Evolutionary conservation across 1,140 invertebrate species (phyloP).

Genomic region (Saccostrea echinata): DNA sequence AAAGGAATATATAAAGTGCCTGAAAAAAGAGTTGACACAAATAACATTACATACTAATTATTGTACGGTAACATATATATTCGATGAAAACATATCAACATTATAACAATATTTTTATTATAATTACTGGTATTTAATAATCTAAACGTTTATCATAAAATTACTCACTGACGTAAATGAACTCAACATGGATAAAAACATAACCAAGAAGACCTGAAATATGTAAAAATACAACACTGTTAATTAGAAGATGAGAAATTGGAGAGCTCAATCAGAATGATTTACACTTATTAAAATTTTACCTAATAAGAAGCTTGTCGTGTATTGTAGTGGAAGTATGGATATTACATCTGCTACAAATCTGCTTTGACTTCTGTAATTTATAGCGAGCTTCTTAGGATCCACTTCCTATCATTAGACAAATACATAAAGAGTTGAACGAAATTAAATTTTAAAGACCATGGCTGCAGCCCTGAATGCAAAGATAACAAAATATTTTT

Average conservation of each 20-base stretch:
- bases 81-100: too few relatives aligned
- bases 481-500: too few relatives aligned
- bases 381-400: background rate
- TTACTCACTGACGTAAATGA: background rate
- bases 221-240: background rate
- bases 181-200: background rate
- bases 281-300: background rate
- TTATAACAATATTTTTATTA: too few relatives aligned
- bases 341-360: constrained; percentile 1
- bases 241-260: background rate
- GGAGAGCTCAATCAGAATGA: background rate
- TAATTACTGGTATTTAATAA: background rate
- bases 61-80: background rate
- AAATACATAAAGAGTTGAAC: too few relatives aligned
- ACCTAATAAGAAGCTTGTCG: background rate
- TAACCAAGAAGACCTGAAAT: background rate
- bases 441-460: too few relatives aligned
- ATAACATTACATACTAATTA: background rate
- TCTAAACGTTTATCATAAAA: background rate
- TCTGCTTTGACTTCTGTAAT: constrained; percentile 34
- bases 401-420: background rate
- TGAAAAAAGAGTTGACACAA: background rate
- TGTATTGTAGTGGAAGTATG: background rate
- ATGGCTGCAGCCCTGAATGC: too few relatives aligned
- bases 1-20: constrained; percentile 56